Base-by-base conservation (phyloP, 2,113 vertebrate genomes). In the Clupea harengus region DNA sequence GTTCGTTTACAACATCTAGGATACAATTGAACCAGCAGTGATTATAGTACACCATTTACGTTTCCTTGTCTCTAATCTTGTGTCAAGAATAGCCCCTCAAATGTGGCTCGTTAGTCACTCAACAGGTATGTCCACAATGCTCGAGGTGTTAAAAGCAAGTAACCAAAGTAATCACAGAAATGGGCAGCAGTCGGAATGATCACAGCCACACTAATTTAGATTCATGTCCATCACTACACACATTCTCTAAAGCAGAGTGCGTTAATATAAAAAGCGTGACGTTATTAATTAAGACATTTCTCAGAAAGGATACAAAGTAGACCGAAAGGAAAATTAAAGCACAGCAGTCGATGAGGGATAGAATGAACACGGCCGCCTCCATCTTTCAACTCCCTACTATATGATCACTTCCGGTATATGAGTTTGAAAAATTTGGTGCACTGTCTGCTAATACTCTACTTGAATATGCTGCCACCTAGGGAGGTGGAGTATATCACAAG, bases 261-360 rank as follows among this genome's bases (percentile, higher is more conserved):
- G 3, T 13, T n/a, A 84, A 3, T 9, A 54, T 0, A 44, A 28
- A 84, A 78, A 45, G 47, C 44, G 13, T 9, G 3, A 28, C n/a
- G 7, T 0, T 15, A 3, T 22, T 0, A 0, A 17, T 8, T 11
- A 11, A 22, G 39, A 78, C 32, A 78, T 78, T 44, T 78, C 2
- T 0, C 1, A 0, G 7, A 89, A 96, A 98, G 97, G 98, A 99
- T 99, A 98, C 98, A 46, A 99, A 99, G 90, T 99, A 99, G 0
- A 99, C 98, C 0, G 98, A 96, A 13, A 99, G 96, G 86, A 99
- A 99, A 91, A 99, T 98, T 81, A 99, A 94, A n/a, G 96, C 95
- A 82, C 97, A 99, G 49, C 97, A 99, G 88, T 99, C 97, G 52
- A 98, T 95, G 10, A 99, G 94, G 0, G 98, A 97, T 81, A 98